phyloP scores from a whole-genome alignment of 2,113 vertebrate genomes.

The Rhynchomys soricoides region DNA sequence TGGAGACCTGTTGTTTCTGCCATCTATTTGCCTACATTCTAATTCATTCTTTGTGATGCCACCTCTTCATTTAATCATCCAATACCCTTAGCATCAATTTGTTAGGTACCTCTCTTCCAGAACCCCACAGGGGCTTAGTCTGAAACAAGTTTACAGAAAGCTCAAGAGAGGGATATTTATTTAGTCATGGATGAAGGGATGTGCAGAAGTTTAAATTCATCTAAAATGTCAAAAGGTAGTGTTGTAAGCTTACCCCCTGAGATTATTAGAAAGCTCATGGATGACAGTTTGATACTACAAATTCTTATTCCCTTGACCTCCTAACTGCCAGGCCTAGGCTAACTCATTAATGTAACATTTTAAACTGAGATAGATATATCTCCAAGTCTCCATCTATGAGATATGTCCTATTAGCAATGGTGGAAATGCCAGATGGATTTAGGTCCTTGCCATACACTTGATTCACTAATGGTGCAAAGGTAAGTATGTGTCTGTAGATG shows the following conservation, averaged over 20 bases:
- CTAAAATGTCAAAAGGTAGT: conserved; percentile 29
- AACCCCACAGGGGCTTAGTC: neutral
- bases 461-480: neutral
- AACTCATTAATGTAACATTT: conserved; percentile 31
- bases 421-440: conserved; percentile 23
- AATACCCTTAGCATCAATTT: conserved; percentile 33
- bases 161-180: neutral
- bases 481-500: conserved; percentile 4
- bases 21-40: conserved; percentile 40
- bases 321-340: neutral
- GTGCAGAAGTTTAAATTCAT: conserved; percentile 29
- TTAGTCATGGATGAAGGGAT: neutral
- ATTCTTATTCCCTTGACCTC: conserved; percentile 31
- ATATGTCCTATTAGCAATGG: neutral
- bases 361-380: conserved; percentile 36
- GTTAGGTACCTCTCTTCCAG: conserved; percentile 24
- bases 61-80: conserved; percentile 46
- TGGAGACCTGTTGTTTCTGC: conserved; percentile 21
- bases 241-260: neutral
- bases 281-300: conserved; percentile 28
- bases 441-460: neutral
- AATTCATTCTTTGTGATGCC: conserved; percentile 10
- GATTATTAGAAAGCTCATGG: conserved; percentile 21
- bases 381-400: neutral
- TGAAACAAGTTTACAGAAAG: neutral